Evolutionary conservation across 1,140 invertebrate genomes (phyloP).

Genomic region (Acromyrmex echinatior): DNA sequence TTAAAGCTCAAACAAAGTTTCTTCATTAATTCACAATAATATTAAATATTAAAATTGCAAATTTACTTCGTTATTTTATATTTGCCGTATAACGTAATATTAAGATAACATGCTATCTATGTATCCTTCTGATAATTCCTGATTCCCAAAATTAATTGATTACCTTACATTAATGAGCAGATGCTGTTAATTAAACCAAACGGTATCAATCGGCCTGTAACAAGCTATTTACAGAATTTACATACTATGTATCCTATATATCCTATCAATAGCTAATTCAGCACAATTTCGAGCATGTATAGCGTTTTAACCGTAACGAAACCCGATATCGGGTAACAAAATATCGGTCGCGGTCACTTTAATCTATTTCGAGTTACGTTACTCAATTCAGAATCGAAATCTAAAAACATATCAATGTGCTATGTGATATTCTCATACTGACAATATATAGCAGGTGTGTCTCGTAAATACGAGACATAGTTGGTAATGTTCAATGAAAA

Average conservation of each 20-base stretch:
- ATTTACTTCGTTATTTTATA: background rate
- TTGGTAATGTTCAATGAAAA: conserved; percentile 23
- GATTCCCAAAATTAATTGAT: conserved; percentile 4
- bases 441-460: background rate
- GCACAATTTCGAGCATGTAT: conserved; percentile 42
- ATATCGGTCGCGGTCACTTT: conserved; percentile 52
- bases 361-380: conserved; percentile 32
- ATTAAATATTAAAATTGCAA: background rate
- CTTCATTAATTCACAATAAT: background rate
- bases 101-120: background rate
- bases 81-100: background rate
- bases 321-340: conserved; percentile 41
- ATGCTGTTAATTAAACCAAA: conserved; percentile 36
- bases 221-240: conserved; percentile 49
- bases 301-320: conserved; percentile 11
- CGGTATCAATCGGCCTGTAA: background rate
- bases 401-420: conserved; percentile 18
- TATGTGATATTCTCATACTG: background rate
- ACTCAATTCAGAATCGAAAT: conserved; percentile 10
- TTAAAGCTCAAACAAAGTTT: background rate
- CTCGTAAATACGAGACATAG: background rate
- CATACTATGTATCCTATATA: background rate
- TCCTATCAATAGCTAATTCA: conserved; percentile 51
- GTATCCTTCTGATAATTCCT: background rate
- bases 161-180: background rate